Evolutionary conservation across 2,797 vertebrate genomes (phyloP).

Genomic region (Phalloptychus januarius): DNA sequence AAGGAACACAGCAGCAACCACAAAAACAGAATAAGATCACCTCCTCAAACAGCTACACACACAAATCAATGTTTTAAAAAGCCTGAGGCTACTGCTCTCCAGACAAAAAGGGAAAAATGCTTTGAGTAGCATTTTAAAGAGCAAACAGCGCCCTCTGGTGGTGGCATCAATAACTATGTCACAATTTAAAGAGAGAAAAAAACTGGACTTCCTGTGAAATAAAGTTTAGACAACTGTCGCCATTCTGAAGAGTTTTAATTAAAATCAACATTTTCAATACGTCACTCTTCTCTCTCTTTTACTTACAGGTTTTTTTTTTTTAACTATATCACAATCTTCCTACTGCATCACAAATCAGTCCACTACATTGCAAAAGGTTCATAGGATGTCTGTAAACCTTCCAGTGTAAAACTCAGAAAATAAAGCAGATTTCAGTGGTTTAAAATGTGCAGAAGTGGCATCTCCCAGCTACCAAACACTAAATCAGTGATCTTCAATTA

Average conservation of each 20-base stretch:
- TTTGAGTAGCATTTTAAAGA: not conserved
- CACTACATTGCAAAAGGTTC: not conserved
- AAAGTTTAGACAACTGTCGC: not conserved
- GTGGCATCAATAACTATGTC: not conserved
- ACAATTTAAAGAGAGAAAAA: no score
- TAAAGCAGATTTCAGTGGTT: not conserved
- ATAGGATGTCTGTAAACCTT: not conserved
- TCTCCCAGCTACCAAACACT: not conserved
- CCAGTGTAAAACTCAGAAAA: not conserved
- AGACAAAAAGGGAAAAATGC: not conserved
- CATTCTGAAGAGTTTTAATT: constrained; percentile 6
- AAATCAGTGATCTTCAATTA: not conserved
- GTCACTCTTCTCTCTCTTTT: not conserved
- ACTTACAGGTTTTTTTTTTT: not conserved
- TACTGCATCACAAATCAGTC: not conserved
- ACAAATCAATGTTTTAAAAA: not conserved
- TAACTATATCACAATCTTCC: not conserved
- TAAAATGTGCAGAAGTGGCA: not conserved
- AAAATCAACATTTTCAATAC: not conserved
- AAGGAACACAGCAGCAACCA: constrained; percentile 70
- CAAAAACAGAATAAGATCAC: constrained; percentile 9
- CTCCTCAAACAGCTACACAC: not conserved
- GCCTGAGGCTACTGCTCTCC: not conserved
- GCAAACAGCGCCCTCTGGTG: constrained; percentile 59
- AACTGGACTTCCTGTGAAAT: not conserved